Evolutionary conservation across 1,140 invertebrate genomes (phyloP).

Genomic region (Lasioglossum baleicum): DNA sequence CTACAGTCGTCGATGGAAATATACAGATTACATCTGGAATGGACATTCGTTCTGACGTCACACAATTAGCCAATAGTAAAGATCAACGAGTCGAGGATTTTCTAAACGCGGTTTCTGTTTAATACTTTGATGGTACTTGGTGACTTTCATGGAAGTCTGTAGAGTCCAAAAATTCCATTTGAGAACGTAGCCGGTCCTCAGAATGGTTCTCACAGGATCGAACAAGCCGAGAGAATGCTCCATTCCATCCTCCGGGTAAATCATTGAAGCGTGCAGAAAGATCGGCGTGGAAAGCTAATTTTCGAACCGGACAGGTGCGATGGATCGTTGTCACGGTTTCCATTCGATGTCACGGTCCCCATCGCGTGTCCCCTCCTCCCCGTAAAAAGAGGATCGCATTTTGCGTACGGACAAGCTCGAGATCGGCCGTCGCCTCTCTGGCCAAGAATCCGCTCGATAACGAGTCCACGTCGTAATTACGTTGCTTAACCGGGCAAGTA

Average conservation of each 20-base stretch:
- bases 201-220: no score
- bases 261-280: not conserved
- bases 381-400: conserved; percentile 30
- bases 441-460: conserved; percentile 2
- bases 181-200: no score
- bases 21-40: not conserved
- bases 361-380: not conserved
- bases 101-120: no score
- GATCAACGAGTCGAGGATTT: not conserved
- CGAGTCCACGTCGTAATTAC: conserved; percentile 59
- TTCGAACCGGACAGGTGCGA: conserved; percentile 13
- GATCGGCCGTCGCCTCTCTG: not conserved
- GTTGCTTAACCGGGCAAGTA: conserved; percentile 63
- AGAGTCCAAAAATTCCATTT: no score
- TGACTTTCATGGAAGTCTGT: no score
- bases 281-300: conserved; percentile 11
- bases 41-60: not conserved
- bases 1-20: not conserved
- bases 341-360: not conserved
- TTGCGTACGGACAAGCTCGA: not conserved
- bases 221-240: no score
- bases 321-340: conserved; percentile 5
- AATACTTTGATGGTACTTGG: no score
- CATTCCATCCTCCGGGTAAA: not conserved
- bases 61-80: not conserved